Evolutionary conservation across 2,888 invertebrate species (phyloP).

Genomic region (Eutolmus rufibarbis): DNA sequence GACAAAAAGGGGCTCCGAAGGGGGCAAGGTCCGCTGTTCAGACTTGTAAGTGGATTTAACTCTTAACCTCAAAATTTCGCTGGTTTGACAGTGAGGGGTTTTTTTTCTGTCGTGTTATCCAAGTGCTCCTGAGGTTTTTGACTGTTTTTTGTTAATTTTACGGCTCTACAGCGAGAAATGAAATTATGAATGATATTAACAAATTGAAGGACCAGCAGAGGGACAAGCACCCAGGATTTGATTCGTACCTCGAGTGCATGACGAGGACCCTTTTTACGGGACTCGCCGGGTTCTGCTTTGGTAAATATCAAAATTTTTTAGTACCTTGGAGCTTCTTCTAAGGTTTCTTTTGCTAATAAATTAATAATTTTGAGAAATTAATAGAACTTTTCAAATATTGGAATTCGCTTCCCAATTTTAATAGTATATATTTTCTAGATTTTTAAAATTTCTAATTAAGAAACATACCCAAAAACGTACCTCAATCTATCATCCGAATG

Average conservation of each 20-base stretch:
- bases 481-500: too few species aligned
- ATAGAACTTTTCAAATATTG: too few species aligned
- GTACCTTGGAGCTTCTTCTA: not conserved
- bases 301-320: constrained; percentile 50
- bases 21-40: not conserved
- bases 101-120: not conserved
- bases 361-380: not conserved
- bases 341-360: not conserved
- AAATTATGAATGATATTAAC: constrained; percentile 62
- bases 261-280: constrained; percentile 63
- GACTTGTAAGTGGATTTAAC: not conserved
- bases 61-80: not conserved
- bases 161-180: not conserved
- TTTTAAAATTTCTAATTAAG: too few species aligned
- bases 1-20: not conserved
- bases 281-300: constrained; percentile 62
- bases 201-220: constrained; percentile 62
- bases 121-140: not conserved
- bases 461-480: too few species aligned
- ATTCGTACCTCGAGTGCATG: constrained; percentile 64
- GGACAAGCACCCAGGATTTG: constrained; percentile 63
- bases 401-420: too few species aligned
- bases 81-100: not conserved
- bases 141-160: not conserved
- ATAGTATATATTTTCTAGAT: too few species aligned